phyloP scores from a whole-genome alignment of 2,113 vertebrate genomes.

The Gopherus flavomarginatus region DNA sequence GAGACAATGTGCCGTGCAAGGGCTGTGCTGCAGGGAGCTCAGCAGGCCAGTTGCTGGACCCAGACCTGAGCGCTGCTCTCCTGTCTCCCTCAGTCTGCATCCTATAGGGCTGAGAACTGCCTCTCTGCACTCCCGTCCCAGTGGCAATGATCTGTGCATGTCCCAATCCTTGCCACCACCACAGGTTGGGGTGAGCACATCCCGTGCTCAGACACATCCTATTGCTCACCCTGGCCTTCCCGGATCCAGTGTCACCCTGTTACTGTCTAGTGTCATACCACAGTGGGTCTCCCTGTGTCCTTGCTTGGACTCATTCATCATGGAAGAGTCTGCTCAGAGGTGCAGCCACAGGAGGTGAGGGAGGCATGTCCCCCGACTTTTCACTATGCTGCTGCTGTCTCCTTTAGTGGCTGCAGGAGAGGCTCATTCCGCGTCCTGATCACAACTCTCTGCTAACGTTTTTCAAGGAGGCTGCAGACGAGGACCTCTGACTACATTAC shows the following conservation, averaged over 20 bases:
- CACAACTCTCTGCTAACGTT: background rate
- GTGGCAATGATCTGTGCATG: background rate
- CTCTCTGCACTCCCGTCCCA: background rate
- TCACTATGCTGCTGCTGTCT: background rate
- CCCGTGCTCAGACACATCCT: background rate
- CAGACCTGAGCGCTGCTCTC: background rate
- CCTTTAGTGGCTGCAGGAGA: rapidly evolving
- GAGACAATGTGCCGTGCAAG: background rate
- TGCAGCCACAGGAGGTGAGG: background rate
- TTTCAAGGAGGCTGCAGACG: background rate
- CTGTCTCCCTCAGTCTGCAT: too few species aligned
- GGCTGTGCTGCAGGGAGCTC: background rate
- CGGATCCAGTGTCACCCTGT: too few species aligned
- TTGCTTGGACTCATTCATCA: too few species aligned
- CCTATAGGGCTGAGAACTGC: too few species aligned
- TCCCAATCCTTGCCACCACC: too few species aligned
- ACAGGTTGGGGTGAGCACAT: background rate
- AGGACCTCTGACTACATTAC: background rate
- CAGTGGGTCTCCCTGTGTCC: too few species aligned
- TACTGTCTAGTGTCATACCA: too few species aligned
- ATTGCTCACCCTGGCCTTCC: too few species aligned
- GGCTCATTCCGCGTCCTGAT: background rate
- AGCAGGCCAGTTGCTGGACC: background rate
- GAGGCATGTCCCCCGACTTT: background rate
- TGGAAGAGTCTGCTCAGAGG: background rate